Evolutionary conservation across 1,140 invertebrate species (phyloP), one percentile per base, ranked within the genome.

Genomic region (Neodiprion fabricii): DNA sequence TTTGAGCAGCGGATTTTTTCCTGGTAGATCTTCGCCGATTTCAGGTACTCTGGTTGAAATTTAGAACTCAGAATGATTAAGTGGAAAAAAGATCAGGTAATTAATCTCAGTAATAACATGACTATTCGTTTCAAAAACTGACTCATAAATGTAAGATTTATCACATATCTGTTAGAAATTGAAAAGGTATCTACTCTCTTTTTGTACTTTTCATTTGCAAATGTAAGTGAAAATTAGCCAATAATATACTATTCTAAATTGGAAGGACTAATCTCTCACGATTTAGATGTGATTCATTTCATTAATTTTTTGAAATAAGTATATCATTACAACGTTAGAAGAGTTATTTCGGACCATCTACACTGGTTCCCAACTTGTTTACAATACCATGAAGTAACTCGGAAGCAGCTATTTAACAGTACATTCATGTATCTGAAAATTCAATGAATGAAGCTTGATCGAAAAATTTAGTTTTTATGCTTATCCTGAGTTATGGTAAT

Each of bases 1-100:
- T 76, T 92, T 91, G 1, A 97, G 81, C n/a, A 97, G 84, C 23
- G 92, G 90, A 89, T 95, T 95, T 79, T 92, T 93, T 50, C 93
- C 91, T 66, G 91, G 90, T 79, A 91, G 89, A 82, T 97, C 95
- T 83, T 95, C 92, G 8, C 96, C 96, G 69, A 97, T 94, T 91
- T 98, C 96, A 67, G 97, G 97, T 73, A 98, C 91, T 77, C 96
- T 98, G 84, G 53, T 72, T 67, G 70, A 70, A 50, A 68, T 71
- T 70, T 69, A 70, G 53, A 48, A 65, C 48, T 72, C 28, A 49
- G 0, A 47, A 73, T 67, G 28, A 40, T 40, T 40, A 40, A 67
- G 10, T 49, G 7, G n/a, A 49, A 71, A 71, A 48, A 9, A 71
- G 17, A 23, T n/a, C 14, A 17, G 5, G 12, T 9, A 71, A 23